phyloP scores from a whole-genome alignment of 2,888 invertebrate genomes.

The Perizoma affinitatum region DNA sequence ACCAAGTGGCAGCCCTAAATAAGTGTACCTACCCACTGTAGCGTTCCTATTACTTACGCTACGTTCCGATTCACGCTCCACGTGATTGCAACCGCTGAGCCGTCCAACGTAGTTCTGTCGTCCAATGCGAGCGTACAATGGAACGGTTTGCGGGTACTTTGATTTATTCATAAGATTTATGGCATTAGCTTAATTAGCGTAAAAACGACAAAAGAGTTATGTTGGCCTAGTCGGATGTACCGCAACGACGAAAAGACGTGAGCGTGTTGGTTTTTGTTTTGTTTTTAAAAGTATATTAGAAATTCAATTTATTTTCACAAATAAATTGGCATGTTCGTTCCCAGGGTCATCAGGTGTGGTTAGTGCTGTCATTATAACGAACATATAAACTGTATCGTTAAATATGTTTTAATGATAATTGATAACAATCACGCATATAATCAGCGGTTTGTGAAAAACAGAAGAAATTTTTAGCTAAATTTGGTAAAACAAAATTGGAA shows the following conservation, averaged over 20 bases:
- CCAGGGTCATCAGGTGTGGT: conserved; percentile 22
- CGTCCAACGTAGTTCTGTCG: conserved; percentile 16
- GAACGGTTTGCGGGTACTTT: conserved; percentile 16
- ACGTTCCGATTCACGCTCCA: conserved; percentile 23
- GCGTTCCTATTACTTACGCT: conserved; percentile 2
- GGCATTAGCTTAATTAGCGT: too few relatives aligned
- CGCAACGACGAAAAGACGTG: too few relatives aligned
- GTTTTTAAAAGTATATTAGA: too few relatives aligned
- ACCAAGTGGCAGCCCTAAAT: conserved; percentile 9
- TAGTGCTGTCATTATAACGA: conserved; percentile 10
- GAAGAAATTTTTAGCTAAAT: neutral
- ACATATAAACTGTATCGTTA: conserved; percentile 11
- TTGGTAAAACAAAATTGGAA: too few relatives aligned
- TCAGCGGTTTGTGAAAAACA: neutral
- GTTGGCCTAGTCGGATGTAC: too few relatives aligned
- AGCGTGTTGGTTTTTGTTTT: too few relatives aligned
- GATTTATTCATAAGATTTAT: neutral
- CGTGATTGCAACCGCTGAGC: conserved; percentile 14
- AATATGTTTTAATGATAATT: conserved; percentile 22
- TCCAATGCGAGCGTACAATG: conserved; percentile 22
- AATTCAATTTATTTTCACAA: too few relatives aligned
- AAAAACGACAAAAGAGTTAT: too few relatives aligned
- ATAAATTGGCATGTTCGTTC: conserved; percentile 12
- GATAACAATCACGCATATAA: conserved; percentile 8
- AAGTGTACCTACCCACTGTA: conserved; percentile 6